Conservation (phyloP, 1,140 invertebrate genomes). For the Oryctes rhinoceros region DNA sequence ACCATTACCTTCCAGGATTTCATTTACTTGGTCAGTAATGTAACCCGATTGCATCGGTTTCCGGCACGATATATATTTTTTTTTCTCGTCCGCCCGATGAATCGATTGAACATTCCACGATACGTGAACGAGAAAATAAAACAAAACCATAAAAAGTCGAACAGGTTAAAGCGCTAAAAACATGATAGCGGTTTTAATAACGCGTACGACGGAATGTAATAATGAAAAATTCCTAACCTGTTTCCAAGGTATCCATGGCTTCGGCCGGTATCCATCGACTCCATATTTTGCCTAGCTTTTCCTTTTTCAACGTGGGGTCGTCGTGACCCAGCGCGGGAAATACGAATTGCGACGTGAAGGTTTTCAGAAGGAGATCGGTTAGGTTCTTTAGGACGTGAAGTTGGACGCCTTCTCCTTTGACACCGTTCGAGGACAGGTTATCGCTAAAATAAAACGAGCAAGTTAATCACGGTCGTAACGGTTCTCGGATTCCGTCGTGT, state of each 20-base stretch:
- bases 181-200: neutral
- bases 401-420: conserved; percentile 68
- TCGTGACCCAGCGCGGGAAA: conserved; percentile 85
- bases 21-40: no score
- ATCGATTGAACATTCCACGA: no score
- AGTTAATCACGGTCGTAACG: neutral
- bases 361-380: conserved; percentile 76
- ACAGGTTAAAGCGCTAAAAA: neutral
- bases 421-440: conserved; percentile 66
- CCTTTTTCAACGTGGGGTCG: conserved; percentile 72
- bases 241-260: conserved; percentile 78
- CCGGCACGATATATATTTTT: no score
- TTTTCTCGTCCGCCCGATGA: no score
- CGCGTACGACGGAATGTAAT: neutral
- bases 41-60: no score
- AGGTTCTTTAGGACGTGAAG: conserved; percentile 78
- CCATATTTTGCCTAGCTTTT: conserved; percentile 77
- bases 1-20: no score
- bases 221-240: conserved; percentile 66
- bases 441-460: conserved; percentile 65
- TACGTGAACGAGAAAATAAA: no score
- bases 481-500: no score
- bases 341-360: conserved; percentile 82
- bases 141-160: neutral
- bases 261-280: conserved; percentile 82